phyloP scores from a whole-genome alignment of 2,113 vertebrate species.

The Pelecanus crispus region DNA sequence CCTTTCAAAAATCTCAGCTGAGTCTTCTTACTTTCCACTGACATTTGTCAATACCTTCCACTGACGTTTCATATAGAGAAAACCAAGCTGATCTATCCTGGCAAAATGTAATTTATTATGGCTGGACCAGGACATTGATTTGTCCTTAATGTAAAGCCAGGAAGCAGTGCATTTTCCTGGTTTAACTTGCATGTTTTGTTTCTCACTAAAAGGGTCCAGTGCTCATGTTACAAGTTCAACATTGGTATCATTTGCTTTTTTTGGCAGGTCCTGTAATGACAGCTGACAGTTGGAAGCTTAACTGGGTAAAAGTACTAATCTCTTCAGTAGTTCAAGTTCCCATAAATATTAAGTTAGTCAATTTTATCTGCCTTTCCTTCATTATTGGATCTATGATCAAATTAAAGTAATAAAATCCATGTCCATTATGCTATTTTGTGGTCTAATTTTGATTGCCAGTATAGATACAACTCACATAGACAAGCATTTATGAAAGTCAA shows the following conservation, averaged over 20 bases:
- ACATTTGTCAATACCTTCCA: background rate
- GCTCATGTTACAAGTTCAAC: slow-evolving; percentile 47
- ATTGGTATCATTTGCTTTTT: slow-evolving; percentile 55
- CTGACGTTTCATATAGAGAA: background rate
- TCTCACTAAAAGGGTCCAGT: slow-evolving; percentile 15
- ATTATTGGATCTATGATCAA: slow-evolving; percentile 63
- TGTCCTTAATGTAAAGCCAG: slow-evolving; percentile 48
- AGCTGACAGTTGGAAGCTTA: slow-evolving; percentile 61
- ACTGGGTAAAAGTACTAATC: slow-evolving; percentile 64
- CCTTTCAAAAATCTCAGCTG: background rate
- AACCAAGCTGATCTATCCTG: background rate
- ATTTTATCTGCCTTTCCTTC: slow-evolving; percentile 60
- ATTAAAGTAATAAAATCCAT: slow-evolving; percentile 66
- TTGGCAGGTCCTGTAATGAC: slow-evolving; percentile 47
- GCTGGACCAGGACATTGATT: slow-evolving; percentile 44
- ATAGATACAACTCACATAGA: slow-evolving; percentile 18
- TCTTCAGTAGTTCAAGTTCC: slow-evolving; percentile 65
- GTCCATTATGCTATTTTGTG: slow-evolving; percentile 62
- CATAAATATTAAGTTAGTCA: slow-evolving; percentile 68
- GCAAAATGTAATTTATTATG: slow-evolving; percentile 31
- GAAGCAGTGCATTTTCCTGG: slow-evolving; percentile 20
- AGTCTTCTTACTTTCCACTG: background rate
- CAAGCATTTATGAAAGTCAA: slow-evolving; percentile 18
- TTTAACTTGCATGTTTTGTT: slow-evolving; percentile 48
- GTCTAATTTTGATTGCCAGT: slow-evolving; percentile 62